Conservation (phyloP, 2,888 invertebrate species). For the Sicus ferrugineus region DNA sequence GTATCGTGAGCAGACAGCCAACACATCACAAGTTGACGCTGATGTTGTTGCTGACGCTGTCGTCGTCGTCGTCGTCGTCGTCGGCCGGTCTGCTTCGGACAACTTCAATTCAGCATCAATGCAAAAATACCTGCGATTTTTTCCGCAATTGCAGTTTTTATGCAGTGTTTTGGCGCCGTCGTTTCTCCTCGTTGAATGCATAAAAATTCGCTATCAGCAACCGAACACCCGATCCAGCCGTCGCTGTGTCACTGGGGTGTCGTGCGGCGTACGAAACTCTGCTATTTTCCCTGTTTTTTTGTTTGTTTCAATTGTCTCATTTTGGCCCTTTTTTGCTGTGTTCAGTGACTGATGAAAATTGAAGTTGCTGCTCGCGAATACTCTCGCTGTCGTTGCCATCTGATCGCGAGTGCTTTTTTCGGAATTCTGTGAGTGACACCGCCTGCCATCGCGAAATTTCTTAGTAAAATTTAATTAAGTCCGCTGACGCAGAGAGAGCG, state of each 20-base stretch:
- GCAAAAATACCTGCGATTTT: slow-evolving; percentile 6
- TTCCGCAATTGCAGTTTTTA: not conserved
- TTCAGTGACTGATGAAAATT: slow-evolving; percentile 32
- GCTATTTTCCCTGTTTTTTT: not conserved
- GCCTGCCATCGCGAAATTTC: too few species aligned
- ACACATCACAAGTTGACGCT: not conserved
- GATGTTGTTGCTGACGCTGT: not conserved
- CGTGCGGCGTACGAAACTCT: not conserved
- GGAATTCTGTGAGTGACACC: too few species aligned
- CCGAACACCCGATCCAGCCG: not conserved
- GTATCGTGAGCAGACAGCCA: slow-evolving; percentile 12
- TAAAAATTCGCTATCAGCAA: slow-evolving; percentile 16
- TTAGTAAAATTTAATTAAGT: too few species aligned
- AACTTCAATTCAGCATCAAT: not conserved
- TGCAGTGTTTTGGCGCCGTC: not conserved
- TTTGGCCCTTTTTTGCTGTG: slow-evolving; percentile 15
- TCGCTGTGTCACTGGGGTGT: too few species aligned
- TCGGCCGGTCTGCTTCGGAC: not conserved
- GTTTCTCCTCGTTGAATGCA: not conserved
- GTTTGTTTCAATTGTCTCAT: not conserved
- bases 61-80: not conserved
- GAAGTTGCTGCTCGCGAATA: slow-evolving; percentile 19
- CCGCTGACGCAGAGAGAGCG: too few species aligned
- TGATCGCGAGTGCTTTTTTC: slow-evolving; percentile 7
- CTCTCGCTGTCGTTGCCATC: not conserved